Conservation (phyloP, 2,797 vertebrate species). For the Mormyrops attenuatus region DNA sequence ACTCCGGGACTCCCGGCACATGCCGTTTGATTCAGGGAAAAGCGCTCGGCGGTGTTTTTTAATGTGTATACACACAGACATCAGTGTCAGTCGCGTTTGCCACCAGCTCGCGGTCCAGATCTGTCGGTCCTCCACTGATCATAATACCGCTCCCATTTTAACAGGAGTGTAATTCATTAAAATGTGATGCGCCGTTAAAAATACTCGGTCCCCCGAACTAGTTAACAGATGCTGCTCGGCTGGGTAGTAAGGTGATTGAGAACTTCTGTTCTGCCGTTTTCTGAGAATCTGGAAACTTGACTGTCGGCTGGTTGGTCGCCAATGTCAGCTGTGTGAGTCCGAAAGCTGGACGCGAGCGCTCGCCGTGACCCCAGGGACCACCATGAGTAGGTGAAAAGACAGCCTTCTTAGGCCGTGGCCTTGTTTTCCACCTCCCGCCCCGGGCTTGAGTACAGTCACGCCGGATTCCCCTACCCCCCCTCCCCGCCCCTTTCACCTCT, state of each 20-base stretch:
- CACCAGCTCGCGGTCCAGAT: neutral
- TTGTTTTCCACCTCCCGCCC: conserved; percentile 18
- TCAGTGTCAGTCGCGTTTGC: neutral
- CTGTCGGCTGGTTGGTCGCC: neutral
- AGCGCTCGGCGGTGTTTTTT: neutral
- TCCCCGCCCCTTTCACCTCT: conserved; percentile 32
- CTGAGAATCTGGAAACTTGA: neutral
- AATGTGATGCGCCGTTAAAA: neutral
- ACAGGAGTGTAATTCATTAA: neutral
- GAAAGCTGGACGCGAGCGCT: neutral
- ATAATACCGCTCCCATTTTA: neutral
- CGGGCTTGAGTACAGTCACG: conserved; percentile 10
- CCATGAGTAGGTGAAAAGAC: neutral
- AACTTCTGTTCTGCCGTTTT: conserved; percentile 5
- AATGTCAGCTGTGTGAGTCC: neutral
- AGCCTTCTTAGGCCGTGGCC: conserved; percentile 21
- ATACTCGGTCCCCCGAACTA: neutral
- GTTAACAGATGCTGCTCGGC: neutral
- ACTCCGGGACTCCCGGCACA: conserved; percentile 6
- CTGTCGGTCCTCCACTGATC: neutral
- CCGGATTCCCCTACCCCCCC: conserved; percentile 32
- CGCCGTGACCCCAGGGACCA: neutral
- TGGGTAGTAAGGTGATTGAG: neutral
- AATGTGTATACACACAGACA: neutral
- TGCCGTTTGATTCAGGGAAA: neutral